Conservation (phyloP, 2,113 vertebrate genomes). For the Phaetusa simplex region DNA sequence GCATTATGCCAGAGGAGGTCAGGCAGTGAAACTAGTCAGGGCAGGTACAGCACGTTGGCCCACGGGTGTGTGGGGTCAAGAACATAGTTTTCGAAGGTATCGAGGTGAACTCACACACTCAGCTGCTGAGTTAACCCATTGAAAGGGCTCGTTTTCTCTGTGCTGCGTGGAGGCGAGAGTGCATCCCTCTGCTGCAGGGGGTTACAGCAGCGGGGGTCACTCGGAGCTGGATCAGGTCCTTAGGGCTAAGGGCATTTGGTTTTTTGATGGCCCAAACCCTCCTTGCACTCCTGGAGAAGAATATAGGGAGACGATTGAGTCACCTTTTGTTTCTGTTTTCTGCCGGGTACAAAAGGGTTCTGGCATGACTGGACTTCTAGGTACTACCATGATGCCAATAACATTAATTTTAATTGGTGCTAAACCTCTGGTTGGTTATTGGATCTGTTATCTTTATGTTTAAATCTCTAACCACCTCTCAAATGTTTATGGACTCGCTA, state of each 20-base stretch:
- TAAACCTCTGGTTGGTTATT: neutral
- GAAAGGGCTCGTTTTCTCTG: neutral
- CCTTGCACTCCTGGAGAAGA: neutral
- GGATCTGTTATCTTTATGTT: neutral
- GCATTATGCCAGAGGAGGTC: neutral
- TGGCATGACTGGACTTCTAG: neutral
- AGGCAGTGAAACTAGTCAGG: neutral
- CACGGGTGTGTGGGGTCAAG: fast-evolving
- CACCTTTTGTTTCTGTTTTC: neutral
- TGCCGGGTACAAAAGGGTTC: neutral
- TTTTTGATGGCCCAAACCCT: neutral
- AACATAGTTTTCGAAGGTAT: neutral
- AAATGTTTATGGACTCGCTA: neutral
- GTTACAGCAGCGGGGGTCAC: neutral
- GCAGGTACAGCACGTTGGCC: neutral
- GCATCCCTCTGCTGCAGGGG: neutral
- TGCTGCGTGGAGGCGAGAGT: neutral
- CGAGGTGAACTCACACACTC: neutral
- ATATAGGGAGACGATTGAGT: neutral
- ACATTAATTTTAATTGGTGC: neutral
- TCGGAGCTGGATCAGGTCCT: neutral
- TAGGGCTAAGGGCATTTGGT: neutral
- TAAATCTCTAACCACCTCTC: neutral
- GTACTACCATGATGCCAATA: neutral
- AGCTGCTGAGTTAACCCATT: neutral